A percentile compares a stretch with the other conserved stretches of the same genome.
Conservation (phyloP, 2,113 vertebrate genomes). For the Pipra filicauda region DNA sequence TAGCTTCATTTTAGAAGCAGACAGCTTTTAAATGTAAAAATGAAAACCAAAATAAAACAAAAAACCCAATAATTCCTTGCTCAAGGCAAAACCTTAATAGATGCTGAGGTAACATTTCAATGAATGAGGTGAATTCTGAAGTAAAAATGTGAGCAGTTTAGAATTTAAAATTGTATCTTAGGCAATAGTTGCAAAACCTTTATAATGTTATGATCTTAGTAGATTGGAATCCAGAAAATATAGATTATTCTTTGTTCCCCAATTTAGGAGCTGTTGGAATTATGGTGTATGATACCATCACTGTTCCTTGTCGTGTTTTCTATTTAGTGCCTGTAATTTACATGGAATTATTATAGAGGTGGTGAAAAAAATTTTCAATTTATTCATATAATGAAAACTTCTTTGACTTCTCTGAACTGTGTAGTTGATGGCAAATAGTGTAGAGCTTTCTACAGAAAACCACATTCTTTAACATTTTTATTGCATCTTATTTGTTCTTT, state of each 20-base stretch:
- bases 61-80: slow-evolving; percentile 57
- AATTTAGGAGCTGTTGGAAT: neutral
- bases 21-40: slow-evolving; percentile 61
- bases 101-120: slow-evolving; percentile 40
- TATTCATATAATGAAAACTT: slow-evolving; percentile 1
- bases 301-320: neutral
- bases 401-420: neutral
- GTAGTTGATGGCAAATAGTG: neutral
- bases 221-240: slow-evolving; percentile 3
- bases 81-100: slow-evolving; percentile 58
- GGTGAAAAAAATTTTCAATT: neutral
- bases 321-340: slow-evolving; percentile 28
- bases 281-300: neutral
- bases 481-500: neutral
- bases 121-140: slow-evolving; percentile 46
- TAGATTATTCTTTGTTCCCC: neutral
- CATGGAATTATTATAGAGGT: neutral
- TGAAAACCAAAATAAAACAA: slow-evolving; percentile 36
- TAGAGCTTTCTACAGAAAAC: neutral
- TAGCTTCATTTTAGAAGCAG: slow-evolving; percentile 72
- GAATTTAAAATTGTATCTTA: slow-evolving; percentile 31
- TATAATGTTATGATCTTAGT: neutral
- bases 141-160: slow-evolving; percentile 21
- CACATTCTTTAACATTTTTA: neutral
- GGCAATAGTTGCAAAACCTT: slow-evolving; percentile 12